phyloP scores from a whole-genome alignment of 53 echinoderm and acorn worm species.

The Crossaster papposus region DNA sequence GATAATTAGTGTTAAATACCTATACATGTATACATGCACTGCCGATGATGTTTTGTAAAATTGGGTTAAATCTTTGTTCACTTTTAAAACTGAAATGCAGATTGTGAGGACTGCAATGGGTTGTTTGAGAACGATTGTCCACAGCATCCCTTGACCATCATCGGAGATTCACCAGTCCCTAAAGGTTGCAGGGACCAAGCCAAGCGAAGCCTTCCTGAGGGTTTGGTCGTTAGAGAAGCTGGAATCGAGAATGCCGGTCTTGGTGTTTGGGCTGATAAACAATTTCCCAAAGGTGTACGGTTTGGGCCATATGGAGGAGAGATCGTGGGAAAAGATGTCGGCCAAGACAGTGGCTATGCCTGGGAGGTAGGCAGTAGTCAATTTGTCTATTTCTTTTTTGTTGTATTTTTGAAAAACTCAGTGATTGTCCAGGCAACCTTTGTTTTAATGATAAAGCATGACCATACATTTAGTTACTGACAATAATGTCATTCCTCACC shows the following conservation, averaged over 20 bases:
- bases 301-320: slow-evolving; percentile 95
- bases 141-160: slow-evolving; percentile 75
- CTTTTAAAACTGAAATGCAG: slow-evolving; percentile 5
- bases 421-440: too few relatives aligned
- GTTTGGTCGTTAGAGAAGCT: slow-evolving; percentile 68
- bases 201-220: slow-evolving; percentile 77
- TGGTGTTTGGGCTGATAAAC: slow-evolving; percentile 83
- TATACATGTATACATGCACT: not conserved
- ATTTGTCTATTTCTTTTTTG: not conserved
- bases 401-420: too few relatives aligned
- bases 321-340: slow-evolving; percentile 70
- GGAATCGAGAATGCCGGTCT: slow-evolving; percentile 75
- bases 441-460: too few relatives aligned
- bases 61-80: not conserved
- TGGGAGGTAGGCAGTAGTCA: slow-evolving; percentile 76
- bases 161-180: slow-evolving; percentile 73
- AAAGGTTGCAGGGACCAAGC: slow-evolving; percentile 64
- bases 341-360: slow-evolving; percentile 87
- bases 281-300: slow-evolving; percentile 81
- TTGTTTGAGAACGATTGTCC: slow-evolving; percentile 82
- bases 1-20: not conserved
- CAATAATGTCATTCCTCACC: too few relatives aligned
- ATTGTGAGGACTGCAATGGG: slow-evolving; percentile 91
- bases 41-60: not conserved
- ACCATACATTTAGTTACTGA: too few relatives aligned